Evolutionary conservation across 2,797 vertebrate species (phyloP).

Genomic region (Girardinus metallicus): DNA sequence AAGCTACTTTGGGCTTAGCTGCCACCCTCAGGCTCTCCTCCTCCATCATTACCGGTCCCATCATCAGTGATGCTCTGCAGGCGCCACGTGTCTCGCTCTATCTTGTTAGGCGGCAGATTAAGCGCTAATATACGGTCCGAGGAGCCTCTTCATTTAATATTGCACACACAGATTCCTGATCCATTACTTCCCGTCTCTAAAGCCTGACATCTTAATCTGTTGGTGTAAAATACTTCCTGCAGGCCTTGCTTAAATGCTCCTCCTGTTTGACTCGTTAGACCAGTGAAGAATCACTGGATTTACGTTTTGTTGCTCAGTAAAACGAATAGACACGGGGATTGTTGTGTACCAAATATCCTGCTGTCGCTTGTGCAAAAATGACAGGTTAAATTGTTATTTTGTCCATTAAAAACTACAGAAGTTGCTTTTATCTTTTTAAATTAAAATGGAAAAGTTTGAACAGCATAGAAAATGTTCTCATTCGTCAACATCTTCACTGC

Average conservation of each 20-base stretch:
- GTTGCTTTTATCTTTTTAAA: not conserved
- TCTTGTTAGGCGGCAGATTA: conserved; percentile 76
- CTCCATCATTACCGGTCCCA: conserved; percentile 70
- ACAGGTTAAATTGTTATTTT: not conserved
- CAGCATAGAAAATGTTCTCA: not conserved
- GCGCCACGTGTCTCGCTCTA: conserved; percentile 50
- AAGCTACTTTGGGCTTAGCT: conserved; percentile 74
- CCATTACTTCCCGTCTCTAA: conserved; percentile 48
- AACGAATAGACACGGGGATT: conserved; percentile 4
- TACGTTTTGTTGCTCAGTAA: conserved; percentile 14
- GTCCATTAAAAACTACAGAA: not conserved
- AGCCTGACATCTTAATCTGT: conserved; percentile 61
- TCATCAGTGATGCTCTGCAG: conserved; percentile 66
- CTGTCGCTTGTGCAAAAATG: not conserved
- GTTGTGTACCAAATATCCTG: not conserved
- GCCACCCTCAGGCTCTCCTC: conserved; percentile 49
- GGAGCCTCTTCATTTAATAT: conserved; percentile 53
- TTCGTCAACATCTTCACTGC: not conserved
- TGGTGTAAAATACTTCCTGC: conserved; percentile 32
- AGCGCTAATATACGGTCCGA: conserved; percentile 60
- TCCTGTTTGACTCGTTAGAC: conserved; percentile 37
- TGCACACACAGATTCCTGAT: conserved; percentile 48
- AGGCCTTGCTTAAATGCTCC: conserved; percentile 21
- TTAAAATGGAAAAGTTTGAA: not conserved
- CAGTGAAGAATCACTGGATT: conserved; percentile 17